Percentiles rank a stretch among this genome's conserved stretches.
Conservation (phyloP, 2,888 invertebrate species). For the Salticus scenicus region DNA sequence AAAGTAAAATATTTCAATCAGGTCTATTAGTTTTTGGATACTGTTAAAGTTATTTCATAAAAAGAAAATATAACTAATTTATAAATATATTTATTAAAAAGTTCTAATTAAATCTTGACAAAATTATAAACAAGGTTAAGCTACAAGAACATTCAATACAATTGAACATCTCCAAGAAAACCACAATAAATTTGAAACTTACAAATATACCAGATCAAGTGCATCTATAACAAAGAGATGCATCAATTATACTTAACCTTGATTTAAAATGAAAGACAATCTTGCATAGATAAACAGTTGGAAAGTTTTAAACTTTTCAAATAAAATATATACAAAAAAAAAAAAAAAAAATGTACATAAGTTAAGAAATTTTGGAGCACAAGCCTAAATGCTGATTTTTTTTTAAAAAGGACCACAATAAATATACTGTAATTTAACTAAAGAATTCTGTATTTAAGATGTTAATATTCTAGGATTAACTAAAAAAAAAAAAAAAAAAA, state of each 20-base stretch:
- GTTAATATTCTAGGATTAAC: no score
- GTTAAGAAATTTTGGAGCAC: no score
- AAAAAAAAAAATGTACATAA: no score
- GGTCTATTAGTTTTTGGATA: no score
- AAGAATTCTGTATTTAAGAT: no score
- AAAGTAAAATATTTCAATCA: no score
- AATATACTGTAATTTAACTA: neutral
- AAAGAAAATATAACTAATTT: neutral
- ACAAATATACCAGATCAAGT: neutral
- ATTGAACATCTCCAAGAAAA: constrained; percentile 9
- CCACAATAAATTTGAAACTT: neutral
- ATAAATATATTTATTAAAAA: constrained; percentile 15
- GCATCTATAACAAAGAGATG: no score
- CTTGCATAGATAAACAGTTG: constrained; percentile 1
- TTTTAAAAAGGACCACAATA: neutral
- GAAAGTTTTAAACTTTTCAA: neutral
- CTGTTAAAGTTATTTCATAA: no score
- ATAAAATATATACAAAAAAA: no score
- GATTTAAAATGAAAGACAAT: neutral
- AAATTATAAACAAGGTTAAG: neutral
- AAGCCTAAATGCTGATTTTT: no score
- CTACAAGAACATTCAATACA: constrained; percentile 11
- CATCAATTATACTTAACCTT: neutral
- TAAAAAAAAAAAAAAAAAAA: no score
- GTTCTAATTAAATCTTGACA: constrained; percentile 15